Evolutionary conservation across 2,113 vertebrate species (phyloP).

Genomic region (Brienomyrus longianalis): DNA sequence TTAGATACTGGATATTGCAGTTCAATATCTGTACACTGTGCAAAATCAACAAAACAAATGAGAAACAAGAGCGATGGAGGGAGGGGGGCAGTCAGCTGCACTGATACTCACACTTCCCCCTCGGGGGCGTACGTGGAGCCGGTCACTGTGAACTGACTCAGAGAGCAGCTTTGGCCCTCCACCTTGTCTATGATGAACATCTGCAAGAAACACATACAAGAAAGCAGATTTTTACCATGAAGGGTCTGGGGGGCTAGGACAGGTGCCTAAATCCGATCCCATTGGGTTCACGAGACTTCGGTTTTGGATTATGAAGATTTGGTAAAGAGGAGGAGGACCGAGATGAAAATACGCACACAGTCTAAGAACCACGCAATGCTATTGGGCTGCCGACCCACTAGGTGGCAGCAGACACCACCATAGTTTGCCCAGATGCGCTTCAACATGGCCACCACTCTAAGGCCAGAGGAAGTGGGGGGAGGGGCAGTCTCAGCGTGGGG

Average conservation of each 20-base stretch:
- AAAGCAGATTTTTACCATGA: background rate
- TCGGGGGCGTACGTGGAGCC: slow-evolving; percentile 91
- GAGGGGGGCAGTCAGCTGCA: background rate
- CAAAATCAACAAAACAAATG: background rate
- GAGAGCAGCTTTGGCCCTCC: slow-evolving; percentile 73
- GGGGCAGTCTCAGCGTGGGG: background rate
- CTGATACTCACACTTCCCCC: slow-evolving; percentile 86
- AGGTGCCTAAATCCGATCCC: background rate
- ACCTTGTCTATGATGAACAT: slow-evolving; percentile 87
- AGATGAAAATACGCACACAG: background rate
- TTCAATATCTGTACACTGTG: too few species aligned
- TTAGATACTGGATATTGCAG: too few species aligned
- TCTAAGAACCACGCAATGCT: background rate
- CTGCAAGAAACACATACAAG: slow-evolving; percentile 51
- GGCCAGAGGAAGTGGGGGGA: background rate
- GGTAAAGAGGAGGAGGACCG: background rate
- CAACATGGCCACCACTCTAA: background rate
- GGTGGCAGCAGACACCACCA: background rate
- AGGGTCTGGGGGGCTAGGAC: background rate
- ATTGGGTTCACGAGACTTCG: background rate
- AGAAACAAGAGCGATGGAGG: background rate
- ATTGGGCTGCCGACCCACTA: background rate
- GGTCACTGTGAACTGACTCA: slow-evolving; percentile 88
- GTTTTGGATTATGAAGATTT: too few species aligned
- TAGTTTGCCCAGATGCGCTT: background rate